Conservation (phyloP, 64 coral and sea anemone genomes). For the Orbicella faveolata region DNA sequence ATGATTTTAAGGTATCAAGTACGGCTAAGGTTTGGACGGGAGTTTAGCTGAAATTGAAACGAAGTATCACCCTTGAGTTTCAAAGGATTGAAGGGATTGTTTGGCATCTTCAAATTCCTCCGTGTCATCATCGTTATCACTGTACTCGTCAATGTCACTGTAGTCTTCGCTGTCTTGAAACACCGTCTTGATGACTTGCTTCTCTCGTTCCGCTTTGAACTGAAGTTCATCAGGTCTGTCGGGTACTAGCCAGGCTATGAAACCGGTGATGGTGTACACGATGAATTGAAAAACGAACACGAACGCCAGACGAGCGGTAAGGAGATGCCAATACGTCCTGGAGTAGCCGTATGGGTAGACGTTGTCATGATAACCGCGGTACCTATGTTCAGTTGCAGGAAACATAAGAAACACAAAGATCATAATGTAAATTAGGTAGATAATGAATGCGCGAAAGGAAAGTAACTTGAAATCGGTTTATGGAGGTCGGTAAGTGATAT, state of each 20-base stretch:
- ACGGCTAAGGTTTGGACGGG: no score
- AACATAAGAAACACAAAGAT: no score
- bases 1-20: no score
- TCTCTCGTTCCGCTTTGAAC: constrained; percentile 50
- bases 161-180: neutral
- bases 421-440: no score
- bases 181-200: neutral
- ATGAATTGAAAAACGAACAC: constrained; percentile 79
- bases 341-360: constrained; percentile 54
- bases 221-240: constrained; percentile 44
- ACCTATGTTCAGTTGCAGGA: constrained; percentile 14
- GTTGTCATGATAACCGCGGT: constrained; percentile 63
- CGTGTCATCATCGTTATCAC: neutral
- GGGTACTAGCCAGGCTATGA: constrained; percentile 57
- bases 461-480: no score
- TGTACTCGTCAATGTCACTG: neutral
- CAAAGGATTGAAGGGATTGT: no score
- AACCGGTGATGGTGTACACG: constrained; percentile 56
- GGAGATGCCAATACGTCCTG: constrained; percentile 79
- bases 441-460: no score
- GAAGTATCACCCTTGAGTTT: no score
- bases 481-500: no score
- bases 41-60: no score
- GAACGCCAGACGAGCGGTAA: constrained; percentile 71
- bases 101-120: neutral